Conservation (phyloP, 2,113 vertebrate genomes). For the Mionectes macconnelli region DNA sequence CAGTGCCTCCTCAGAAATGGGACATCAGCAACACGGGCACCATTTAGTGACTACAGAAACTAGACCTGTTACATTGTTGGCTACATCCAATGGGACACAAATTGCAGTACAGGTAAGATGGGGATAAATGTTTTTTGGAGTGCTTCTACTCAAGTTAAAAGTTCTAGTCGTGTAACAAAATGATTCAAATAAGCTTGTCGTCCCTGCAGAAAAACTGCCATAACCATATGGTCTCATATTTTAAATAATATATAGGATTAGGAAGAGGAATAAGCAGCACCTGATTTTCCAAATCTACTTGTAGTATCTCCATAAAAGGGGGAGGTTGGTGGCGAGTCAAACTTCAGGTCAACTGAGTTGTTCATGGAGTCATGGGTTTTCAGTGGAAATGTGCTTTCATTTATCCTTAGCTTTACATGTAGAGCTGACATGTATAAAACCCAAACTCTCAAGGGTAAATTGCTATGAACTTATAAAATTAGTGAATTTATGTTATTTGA, state of each 20-base stretch:
- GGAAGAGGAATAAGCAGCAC: neutral
- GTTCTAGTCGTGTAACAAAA: neutral
- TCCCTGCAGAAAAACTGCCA: neutral
- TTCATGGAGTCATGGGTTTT: neutral
- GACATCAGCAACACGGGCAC: constrained; percentile 88
- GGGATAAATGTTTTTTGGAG: neutral
- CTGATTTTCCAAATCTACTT: neutral
- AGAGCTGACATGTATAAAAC: neutral
- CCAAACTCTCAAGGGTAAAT: neutral
- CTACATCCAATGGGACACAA: constrained; percentile 97
- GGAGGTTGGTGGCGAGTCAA: neutral
- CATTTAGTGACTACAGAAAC: constrained; percentile 81
- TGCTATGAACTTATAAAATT: neutral
- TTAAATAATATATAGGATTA: neutral
- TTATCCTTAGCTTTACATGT: neutral
- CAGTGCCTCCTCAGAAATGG: constrained; percentile 86
- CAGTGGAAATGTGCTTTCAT: neutral
- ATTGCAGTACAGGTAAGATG: constrained; percentile 92
- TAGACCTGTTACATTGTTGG: constrained; percentile 92
- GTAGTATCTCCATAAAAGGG: neutral
- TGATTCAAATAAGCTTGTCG: neutral
- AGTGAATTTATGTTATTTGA: neutral
- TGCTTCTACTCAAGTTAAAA: neutral
- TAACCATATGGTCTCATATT: neutral
- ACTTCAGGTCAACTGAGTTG: neutral